Conservation (phyloP, 1,140 invertebrate species). For the Heliconius hewitsoni region DNA sequence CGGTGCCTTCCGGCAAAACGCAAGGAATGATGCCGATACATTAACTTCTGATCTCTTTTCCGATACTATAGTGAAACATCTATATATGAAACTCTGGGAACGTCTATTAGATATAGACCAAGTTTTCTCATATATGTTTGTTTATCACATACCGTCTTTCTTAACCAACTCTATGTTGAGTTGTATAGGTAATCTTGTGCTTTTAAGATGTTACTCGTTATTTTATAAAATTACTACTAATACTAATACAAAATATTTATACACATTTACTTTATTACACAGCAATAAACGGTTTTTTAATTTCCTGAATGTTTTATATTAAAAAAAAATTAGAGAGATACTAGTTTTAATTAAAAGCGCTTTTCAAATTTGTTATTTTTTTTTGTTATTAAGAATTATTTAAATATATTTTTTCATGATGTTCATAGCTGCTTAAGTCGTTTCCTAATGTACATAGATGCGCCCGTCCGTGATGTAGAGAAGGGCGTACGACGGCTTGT, state of each 20-base stretch:
- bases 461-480: slow-evolving; percentile 51
- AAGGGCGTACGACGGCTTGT: slow-evolving; percentile 69
- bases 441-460: slow-evolving; percentile 24
- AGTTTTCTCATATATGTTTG: slow-evolving; percentile 34
- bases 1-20: slow-evolving; percentile 77
- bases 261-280: too few relatives aligned
- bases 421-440: slow-evolving; percentile 23
- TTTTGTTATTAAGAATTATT: not conserved
- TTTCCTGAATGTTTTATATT: too few relatives aligned
- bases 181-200: not conserved
- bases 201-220: too few relatives aligned
- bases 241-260: too few relatives aligned
- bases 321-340: too few relatives aligned
- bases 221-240: not conserved
- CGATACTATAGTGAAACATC: slow-evolving; percentile 75
- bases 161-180: not conserved
- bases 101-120: slow-evolving; percentile 70
- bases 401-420: slow-evolving; percentile 22
- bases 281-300: too few relatives aligned
- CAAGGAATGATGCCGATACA: slow-evolving; percentile 80
- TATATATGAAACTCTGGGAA: slow-evolving; percentile 76
- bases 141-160: not conserved
- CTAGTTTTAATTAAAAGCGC: not conserved
- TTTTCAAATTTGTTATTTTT: not conserved
- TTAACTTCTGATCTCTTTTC: slow-evolving; percentile 81